Evolutionary conservation across 2,888 invertebrate species (phyloP).

Genomic region (Papilio elwesi): DNA sequence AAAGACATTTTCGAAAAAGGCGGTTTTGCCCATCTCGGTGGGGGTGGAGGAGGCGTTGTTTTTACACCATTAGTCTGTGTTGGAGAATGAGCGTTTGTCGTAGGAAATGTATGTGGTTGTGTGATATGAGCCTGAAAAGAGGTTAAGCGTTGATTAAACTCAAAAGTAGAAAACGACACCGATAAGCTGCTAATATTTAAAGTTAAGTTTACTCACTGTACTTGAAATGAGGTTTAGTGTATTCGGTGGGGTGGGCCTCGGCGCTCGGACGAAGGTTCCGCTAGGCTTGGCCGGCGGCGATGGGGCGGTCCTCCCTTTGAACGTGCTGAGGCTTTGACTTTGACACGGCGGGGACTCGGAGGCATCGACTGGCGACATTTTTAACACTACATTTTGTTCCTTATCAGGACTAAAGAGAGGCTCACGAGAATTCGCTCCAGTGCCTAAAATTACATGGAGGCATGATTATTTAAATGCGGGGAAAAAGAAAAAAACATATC

Average conservation of each 20-base stretch:
- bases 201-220: slow-evolving; percentile 68
- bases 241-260: slow-evolving; percentile 92
- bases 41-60: slow-evolving; percentile 92
- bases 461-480: neutral
- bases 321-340: slow-evolving; percentile 85
- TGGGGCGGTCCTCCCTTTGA: slow-evolving; percentile 86
- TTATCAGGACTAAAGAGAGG: slow-evolving; percentile 71
- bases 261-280: slow-evolving; percentile 84
- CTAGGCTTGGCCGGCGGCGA: slow-evolving; percentile 80
- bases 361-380: slow-evolving; percentile 88
- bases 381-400: slow-evolving; percentile 88
- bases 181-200: slow-evolving; percentile 49
- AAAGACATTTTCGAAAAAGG: slow-evolving; percentile 80
- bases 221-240: slow-evolving; percentile 89
- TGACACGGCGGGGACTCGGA: slow-evolving; percentile 79
- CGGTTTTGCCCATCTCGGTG: slow-evolving; percentile 93
- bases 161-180: slow-evolving; percentile 58
- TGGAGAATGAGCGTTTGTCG: slow-evolving; percentile 71
- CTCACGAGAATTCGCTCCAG: slow-evolving; percentile 72
- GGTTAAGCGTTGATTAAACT: slow-evolving; percentile 67
- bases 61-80: slow-evolving; percentile 66
- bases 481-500: too few relatives aligned
- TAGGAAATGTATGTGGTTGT: slow-evolving; percentile 80
- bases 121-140: slow-evolving; percentile 84
- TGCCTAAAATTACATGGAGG: slow-evolving; percentile 57